A percentile compares a stretch with the other conserved stretches of the same genome.
Evolutionary conservation across 2,797 vertebrate species (phyloP).

Genomic region (Rhinophrynus dorsalis): DNA sequence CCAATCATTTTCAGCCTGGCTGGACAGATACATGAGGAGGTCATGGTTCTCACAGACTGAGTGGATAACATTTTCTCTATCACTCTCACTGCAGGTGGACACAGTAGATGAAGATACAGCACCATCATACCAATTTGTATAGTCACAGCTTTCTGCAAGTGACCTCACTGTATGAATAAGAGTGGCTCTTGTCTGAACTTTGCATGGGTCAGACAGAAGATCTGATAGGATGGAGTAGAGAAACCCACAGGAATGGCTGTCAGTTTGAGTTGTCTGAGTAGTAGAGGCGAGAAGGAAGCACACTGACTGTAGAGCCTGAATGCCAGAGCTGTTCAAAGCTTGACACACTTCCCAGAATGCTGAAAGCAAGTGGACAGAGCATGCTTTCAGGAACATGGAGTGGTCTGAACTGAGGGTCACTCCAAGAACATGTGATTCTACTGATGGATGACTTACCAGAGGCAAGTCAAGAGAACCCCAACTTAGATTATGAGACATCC

Average conservation of each 20-base stretch:
- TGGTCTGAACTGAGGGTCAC: conserved; percentile 8
- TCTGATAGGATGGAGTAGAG: conserved; percentile 5
- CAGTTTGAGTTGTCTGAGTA: background rate
- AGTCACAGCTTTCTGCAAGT: conserved; percentile 2
- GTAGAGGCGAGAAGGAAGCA: background rate
- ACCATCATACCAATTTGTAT: conserved; percentile 6
- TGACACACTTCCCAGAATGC: background rate
- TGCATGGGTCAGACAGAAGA: conserved; percentile 25
- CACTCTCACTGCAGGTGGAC: conserved; percentile 34
- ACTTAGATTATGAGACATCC: conserved; percentile 25
- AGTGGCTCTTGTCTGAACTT: background rate
- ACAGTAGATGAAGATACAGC: conserved; percentile 2
- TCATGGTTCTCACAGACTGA: conserved; percentile 9
- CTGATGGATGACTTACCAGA: background rate
- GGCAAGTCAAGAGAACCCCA: conserved; percentile 29
- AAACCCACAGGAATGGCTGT: conserved; percentile 9
- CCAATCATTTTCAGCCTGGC: conserved; percentile 13
- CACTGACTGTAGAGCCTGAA: background rate
- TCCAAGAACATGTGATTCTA: background rate
- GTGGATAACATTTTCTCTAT: background rate
- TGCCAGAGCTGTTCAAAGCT: background rate
- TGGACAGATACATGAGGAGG: conserved; percentile 8
- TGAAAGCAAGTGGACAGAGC: conserved; percentile 11
- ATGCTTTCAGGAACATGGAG: conserved; percentile 1
- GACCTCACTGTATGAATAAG: too few relatives aligned